Conservation (phyloP, 2,113 vertebrate genomes). For the Percina caprodes region DNA sequence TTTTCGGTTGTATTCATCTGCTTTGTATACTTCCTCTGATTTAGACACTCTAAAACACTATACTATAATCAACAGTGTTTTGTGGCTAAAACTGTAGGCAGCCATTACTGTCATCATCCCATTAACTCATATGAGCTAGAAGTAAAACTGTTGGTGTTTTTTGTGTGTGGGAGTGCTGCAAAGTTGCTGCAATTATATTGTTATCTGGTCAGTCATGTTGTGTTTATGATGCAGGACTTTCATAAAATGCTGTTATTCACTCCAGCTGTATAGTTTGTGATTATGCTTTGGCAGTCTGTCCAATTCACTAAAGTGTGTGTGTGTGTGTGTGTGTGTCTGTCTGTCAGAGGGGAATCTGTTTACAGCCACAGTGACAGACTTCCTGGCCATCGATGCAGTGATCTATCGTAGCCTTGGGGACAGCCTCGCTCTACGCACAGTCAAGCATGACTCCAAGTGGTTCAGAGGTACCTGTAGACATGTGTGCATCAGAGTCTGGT, state of each 20-base stretch:
- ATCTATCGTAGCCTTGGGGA: slow-evolving; percentile 96
- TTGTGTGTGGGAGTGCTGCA: slow-evolving; percentile 2
- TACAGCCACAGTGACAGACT: slow-evolving; percentile 96
- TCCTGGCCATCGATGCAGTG: slow-evolving; percentile 96
- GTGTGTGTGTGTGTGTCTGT: slow-evolving; percentile 18
- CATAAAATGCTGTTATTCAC: background rate
- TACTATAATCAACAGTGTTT: slow-evolving; percentile 39
- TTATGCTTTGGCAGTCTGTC: slow-evolving; percentile 34
- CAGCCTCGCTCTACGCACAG: slow-evolving; percentile 91
- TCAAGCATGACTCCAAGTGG: slow-evolving; percentile 99
- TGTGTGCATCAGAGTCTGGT: slow-evolving; percentile 24
- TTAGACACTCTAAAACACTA: slow-evolving; percentile 24
- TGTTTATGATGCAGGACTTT: slow-evolving; percentile 35
- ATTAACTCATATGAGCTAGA: slow-evolving; percentile 43
- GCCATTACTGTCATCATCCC: slow-evolving; percentile 31
- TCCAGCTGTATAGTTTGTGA: slow-evolving; percentile 23
- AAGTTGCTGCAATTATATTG: slow-evolving; percentile 46
- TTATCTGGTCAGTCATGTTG: slow-evolving; percentile 32
- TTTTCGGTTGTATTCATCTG: slow-evolving; percentile 8
- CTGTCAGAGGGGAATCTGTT: slow-evolving; percentile 93
- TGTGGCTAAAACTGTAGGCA: slow-evolving; percentile 39
- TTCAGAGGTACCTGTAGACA: slow-evolving; percentile 89
- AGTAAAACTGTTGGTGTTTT: background rate
- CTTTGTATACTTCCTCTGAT: slow-evolving; percentile 38
- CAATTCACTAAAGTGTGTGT: slow-evolving; percentile 31